Conservation (phyloP, 2,113 vertebrate genomes). For the Opisthocomus hoazin region DNA sequence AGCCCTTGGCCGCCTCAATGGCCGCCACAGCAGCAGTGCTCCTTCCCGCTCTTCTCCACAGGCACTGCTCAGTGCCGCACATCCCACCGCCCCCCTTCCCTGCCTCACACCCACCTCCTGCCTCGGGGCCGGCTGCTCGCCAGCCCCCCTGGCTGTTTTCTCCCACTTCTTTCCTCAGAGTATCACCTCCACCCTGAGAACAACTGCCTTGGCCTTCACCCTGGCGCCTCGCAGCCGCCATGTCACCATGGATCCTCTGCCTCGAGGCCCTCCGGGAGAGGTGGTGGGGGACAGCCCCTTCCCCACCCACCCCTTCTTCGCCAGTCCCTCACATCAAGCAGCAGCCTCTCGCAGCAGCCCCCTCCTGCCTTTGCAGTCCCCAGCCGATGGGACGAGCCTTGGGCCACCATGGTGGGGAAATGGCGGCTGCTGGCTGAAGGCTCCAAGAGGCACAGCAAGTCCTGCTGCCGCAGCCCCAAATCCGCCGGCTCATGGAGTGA, state of each 20-base stretch:
- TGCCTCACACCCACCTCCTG: background rate
- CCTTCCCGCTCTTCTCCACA: background rate
- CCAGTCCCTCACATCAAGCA: background rate
- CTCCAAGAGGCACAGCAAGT: accelerated
- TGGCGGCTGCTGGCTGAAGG: background rate
- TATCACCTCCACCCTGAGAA: background rate
- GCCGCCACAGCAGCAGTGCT: background rate
- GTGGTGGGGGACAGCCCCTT: accelerated
- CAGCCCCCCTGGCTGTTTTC: accelerated
- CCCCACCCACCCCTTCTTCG: background rate
- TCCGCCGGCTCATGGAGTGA: accelerated
- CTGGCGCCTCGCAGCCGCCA: accelerated
- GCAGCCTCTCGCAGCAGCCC: background rate
- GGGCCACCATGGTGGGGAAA: background rate
- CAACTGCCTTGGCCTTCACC: accelerated
- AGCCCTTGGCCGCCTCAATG: accelerated
- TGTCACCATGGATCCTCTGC: background rate
- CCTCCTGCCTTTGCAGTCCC: background rate
- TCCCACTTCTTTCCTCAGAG: background rate
- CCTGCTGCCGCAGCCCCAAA: background rate
- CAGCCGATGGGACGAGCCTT: accelerated
- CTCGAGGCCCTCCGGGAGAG: background rate
- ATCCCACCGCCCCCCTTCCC: background rate
- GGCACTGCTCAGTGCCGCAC: no score
- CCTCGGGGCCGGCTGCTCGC: background rate